Evolutionary conservation across 1,140 invertebrate species (phyloP).

Genomic region (Leptopilina clavipes): DNA sequence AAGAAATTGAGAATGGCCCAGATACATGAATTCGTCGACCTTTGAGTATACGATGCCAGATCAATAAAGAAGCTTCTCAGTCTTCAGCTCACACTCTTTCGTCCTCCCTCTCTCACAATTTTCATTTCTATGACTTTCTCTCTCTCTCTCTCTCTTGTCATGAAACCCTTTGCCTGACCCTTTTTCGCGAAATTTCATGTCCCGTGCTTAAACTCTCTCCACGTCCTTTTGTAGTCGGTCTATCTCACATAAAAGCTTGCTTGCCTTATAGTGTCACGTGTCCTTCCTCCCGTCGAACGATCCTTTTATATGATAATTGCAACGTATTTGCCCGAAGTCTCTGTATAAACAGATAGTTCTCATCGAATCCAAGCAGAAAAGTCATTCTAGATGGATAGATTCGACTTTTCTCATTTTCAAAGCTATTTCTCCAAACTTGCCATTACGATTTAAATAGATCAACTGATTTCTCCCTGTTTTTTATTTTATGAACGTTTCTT

Average conservation of each 20-base stretch:
- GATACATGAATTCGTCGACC: conserved; percentile 8
- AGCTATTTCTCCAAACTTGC: conserved; percentile 12
- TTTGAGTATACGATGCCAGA: conserved; percentile 51
- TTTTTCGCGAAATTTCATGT: conserved; percentile 15
- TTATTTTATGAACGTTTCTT: too few relatives aligned
- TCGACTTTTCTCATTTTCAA: conserved; percentile 38
- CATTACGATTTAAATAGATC: conserved; percentile 13
- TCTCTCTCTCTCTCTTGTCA: neutral
- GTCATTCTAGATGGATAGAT: conserved; percentile 52
- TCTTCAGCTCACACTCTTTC: neutral
- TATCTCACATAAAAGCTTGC: conserved; percentile 49
- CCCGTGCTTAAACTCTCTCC: conserved; percentile 7
- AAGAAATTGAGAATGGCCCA: conserved; percentile 32
- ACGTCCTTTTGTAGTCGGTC: conserved; percentile 46
- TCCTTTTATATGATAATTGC: conserved; percentile 72
- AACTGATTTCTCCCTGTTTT: too few relatives aligned
- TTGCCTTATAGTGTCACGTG: conserved; percentile 46
- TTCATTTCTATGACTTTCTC: neutral
- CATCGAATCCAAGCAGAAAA: conserved; percentile 50
- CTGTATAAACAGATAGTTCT: conserved; percentile 61
- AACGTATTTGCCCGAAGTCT: conserved; percentile 60
- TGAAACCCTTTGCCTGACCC: neutral
- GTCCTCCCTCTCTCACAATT: conserved; percentile 19
- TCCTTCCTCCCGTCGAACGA: conserved; percentile 54
- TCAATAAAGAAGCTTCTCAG: conserved; percentile 49